Base-by-base conservation (phyloP, 1,140 invertebrate species). In the Drosophila orena region DNA sequence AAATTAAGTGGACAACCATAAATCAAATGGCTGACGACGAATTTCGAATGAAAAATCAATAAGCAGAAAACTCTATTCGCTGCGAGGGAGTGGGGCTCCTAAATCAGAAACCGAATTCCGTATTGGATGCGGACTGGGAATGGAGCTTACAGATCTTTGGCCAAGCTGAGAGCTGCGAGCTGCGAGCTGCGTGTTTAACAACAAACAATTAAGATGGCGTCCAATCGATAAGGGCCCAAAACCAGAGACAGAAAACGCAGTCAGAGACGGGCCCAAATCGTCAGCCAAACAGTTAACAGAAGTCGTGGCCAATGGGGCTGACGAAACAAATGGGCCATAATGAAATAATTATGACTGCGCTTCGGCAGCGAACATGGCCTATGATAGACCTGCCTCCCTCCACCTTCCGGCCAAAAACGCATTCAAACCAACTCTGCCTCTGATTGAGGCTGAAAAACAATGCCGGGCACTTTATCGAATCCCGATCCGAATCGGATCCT, bases 131-230 rank as follows among this genome's bases (percentile, higher is more conserved):
- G 54, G 44, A 74, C n/a, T 44, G 58, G 30, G 62, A 69, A n/a
- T 57, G 55, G 52, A 44, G 64, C 52, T 49, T 55, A 43, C 49
- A 70, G 40, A 70, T 70, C 68, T 70, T 35, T 70, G 68, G 52
- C 38, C 54, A 6, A 22, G 24, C 54, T 11, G 24, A 50, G 57
- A 22, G 24, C 54, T 11, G 24, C 54, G 57, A 22, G 24, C 54
- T n/a, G 24, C 54, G 57, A 80, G 73, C 83, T 89, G 77, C 85
- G 79, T 90, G 85, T 89, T 88, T 86, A 86, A 83, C 86, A 90
- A 81, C 86, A 86, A 90, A 90, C 86, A 90, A 90, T 90, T 90
- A 90, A 90, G 86, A 90, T 90, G 86, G 88, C 86, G 81, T 81
- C 86, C 86, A 81, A 83, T 79, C 79, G 86, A 90, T 90, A 90